Conservation (phyloP, 1,140 invertebrate species). For the Octopus bimaculoides region DNA sequence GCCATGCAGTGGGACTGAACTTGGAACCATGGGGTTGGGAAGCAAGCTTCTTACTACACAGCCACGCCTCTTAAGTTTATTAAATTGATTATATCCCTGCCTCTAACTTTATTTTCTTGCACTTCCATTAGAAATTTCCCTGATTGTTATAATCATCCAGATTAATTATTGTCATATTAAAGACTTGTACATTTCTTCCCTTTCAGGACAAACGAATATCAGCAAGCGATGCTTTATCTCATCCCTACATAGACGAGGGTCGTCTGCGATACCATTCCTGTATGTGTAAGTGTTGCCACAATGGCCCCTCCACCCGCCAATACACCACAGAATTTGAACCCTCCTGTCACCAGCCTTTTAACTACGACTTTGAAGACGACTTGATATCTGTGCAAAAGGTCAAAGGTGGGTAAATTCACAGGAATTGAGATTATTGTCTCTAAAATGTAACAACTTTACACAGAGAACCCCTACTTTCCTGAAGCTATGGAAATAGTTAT, state of each 20-base stretch:
- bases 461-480: no score
- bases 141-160: no score
- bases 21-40: no score
- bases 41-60: no score
- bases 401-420: constrained; percentile 70
- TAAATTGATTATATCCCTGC: no score
- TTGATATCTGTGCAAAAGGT: constrained; percentile 88
- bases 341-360: constrained; percentile 80
- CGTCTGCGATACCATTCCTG: constrained; percentile 97
- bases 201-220: constrained; percentile 86
- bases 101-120: no score
- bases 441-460: not conserved
- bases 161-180: no score
- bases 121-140: no score
- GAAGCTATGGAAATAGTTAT: no score
- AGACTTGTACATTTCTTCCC: not conserved
- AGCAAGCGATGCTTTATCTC: constrained; percentile 88
- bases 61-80: no score
- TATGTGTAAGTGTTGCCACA: constrained; percentile 97
- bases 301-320: constrained; percentile 57
- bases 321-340: constrained; percentile 94
- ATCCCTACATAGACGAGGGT: constrained; percentile 97
- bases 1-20: no score
- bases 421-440: not conserved
- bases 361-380: constrained; percentile 92